These are phyloP conservation scores for Megaustenia siamemsis DNA, from an alignment of 2,888 invertebrate genomes.

Conservation along the genomic window DNA sequence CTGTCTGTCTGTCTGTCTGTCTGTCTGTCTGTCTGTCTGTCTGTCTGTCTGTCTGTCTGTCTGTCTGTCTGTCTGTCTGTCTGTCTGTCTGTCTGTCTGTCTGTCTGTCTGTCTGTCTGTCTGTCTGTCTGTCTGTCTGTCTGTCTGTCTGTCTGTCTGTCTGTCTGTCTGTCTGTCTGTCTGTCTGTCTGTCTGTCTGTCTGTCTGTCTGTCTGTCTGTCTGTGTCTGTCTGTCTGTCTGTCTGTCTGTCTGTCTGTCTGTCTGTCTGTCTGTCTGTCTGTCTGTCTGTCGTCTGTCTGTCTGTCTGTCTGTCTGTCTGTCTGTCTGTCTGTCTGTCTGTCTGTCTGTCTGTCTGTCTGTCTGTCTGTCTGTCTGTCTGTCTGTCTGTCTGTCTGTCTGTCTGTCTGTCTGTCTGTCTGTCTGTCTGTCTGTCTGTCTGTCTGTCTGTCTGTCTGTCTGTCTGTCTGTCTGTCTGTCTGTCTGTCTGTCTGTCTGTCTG, in stretches of 20 bases:
- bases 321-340: conserved; percentile 13
- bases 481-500: conserved; percentile 27
- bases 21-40: not conserved
- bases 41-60: not conserved
- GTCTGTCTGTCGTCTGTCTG: no score
- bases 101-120: conserved; percentile 27
- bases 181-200: conserved; percentile 27
- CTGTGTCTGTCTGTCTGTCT: not conserved
- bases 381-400: not conserved
- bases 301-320: not conserved
- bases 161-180: conserved; percentile 27
- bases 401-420: conserved; percentile 16
- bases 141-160: conserved; percentile 27
- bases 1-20: no score
- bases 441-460: conserved; percentile 26
- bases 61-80: not conserved
- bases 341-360: conserved; percentile 21
- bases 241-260: conserved; percentile 5
- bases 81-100: conserved; percentile 18
- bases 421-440: conserved; percentile 27
- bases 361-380: not conserved
- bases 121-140: conserved; percentile 27
- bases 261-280: not conserved
- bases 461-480: conserved; percentile 27
- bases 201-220: conserved; percentile 7